phyloP scores from a whole-genome alignment of 2,888 invertebrate species.

The Drosophila silvestris region DNA sequence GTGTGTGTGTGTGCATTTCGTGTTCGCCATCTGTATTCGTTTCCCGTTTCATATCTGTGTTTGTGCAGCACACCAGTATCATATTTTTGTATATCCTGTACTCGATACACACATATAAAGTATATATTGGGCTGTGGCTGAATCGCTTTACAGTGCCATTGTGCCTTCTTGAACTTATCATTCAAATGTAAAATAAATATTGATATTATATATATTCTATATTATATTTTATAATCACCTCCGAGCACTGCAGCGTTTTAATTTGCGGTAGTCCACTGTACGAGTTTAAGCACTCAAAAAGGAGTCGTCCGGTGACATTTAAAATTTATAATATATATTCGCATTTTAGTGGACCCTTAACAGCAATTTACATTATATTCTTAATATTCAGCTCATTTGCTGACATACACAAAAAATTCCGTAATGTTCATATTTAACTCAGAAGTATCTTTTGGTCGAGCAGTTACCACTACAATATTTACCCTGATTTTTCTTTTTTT shows the following conservation, averaged over 20 bases:
- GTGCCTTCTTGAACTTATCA: background rate
- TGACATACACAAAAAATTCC: too few species aligned
- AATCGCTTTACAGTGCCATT: background rate
- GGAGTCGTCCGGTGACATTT: background rate
- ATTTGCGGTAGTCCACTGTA: background rate
- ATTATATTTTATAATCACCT: background rate
- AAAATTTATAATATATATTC: background rate
- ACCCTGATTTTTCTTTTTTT: background rate
- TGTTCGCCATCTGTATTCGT: conserved; percentile 5
- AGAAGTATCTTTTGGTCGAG: background rate
- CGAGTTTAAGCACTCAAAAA: background rate
- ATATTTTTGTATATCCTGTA: conserved; percentile 14
- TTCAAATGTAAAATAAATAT: background rate
- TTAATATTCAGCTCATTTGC: background rate
- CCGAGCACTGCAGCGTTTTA: background rate
- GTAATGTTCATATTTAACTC: background rate
- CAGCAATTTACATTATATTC: background rate
- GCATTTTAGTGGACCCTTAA: background rate
- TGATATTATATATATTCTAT: background rate
- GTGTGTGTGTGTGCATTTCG: conserved; percentile 1
- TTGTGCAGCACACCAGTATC: conserved; percentile 21
- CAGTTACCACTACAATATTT: background rate
- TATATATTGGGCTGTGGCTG: background rate
- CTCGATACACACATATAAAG: background rate
- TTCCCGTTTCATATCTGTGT: conserved; percentile 18